Evolutionary conservation across 2,888 invertebrate species (phyloP).

Genomic region (Oscheius myriophilus): DNA sequence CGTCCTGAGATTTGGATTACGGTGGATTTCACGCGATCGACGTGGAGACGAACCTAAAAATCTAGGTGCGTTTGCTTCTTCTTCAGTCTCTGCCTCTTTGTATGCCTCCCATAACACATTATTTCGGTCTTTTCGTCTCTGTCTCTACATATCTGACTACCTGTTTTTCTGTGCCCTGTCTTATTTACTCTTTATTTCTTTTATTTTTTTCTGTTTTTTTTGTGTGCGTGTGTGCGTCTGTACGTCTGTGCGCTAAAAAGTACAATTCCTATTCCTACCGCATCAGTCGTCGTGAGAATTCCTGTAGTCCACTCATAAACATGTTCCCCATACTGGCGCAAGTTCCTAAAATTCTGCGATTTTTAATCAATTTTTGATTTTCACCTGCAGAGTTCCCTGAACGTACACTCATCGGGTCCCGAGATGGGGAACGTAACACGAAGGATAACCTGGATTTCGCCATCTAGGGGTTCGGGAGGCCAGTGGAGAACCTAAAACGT

Average conservation of each 20-base stretch:
- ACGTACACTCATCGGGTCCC: slow-evolving; percentile 46
- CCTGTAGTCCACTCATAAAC: slow-evolving; percentile 49
- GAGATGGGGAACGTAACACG: slow-evolving; percentile 43
- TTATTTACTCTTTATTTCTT: too few species aligned
- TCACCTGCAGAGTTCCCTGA: slow-evolving; percentile 45
- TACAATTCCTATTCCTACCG: too few species aligned
- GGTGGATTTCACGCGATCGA: slow-evolving; percentile 41
- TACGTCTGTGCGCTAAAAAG: too few species aligned
- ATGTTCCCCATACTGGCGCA: slow-evolving; percentile 32
- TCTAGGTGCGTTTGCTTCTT: neutral
- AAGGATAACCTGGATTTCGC: slow-evolving; percentile 49
- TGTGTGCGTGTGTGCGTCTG: too few species aligned
- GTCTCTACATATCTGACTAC: neutral
- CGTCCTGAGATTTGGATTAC: slow-evolving; percentile 44
- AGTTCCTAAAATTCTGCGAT: slow-evolving; percentile 13
- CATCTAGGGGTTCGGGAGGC: slow-evolving; percentile 48
- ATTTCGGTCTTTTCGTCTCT: neutral
- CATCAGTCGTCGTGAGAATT: slow-evolving; percentile 42
- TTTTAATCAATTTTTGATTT: neutral
- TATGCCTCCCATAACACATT: neutral
- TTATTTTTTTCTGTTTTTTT: too few species aligned
- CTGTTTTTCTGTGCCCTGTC: too few species aligned
- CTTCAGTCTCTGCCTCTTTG: too few species aligned
- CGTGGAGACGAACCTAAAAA: slow-evolving; percentile 35
- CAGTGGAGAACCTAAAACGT: slow-evolving; percentile 42